A percentile compares a stretch with the other conserved stretches of the same genome.
Conservation (phyloP, 2,113 vertebrate genomes). For the Cyprinodon tularosa region DNA sequence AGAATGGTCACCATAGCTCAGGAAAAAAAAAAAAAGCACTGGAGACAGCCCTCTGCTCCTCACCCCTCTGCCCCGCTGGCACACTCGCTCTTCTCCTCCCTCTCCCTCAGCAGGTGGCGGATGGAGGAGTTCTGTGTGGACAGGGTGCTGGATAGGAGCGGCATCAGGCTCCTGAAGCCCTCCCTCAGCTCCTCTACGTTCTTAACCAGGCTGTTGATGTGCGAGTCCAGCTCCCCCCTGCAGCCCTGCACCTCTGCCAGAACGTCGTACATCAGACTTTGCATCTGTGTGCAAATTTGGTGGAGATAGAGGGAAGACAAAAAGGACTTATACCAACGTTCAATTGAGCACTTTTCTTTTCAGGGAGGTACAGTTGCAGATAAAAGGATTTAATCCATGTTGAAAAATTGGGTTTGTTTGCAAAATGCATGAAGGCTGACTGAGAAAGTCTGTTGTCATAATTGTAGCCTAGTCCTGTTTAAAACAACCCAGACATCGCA, state of each 20-base stretch:
- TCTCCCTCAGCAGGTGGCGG: conserved; percentile 73
- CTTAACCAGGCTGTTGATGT: conserved; percentile 81
- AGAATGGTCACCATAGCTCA: neutral
- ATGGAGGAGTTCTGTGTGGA: conserved; percentile 79
- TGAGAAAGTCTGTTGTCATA: no score
- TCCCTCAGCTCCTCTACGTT: conserved; percentile 72
- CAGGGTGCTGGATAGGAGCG: conserved; percentile 74
- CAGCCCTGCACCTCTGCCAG: conserved; percentile 87
- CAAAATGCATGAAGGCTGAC: neutral
- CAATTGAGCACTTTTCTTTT: neutral
- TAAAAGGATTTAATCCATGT: neutral
- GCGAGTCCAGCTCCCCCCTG: conserved; percentile 84
- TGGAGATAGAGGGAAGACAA: neutral
- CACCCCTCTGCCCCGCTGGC: conserved; percentile 44
- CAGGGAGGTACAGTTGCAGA: neutral
- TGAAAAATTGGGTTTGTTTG: neutral
- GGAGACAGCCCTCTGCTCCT: conserved; percentile 17
- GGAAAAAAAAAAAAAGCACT: neutral
- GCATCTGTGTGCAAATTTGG: conserved; percentile 73
- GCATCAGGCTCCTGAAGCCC: conserved; percentile 75
- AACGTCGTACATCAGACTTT: conserved; percentile 85
- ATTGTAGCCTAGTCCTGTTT: no score
- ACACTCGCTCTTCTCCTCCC: conserved; percentile 53
- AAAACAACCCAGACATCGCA: no score
- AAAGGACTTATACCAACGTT: conserved; percentile 13